Evolutionary conservation across 1,140 invertebrate genomes (phyloP).

Genomic region (Drosophila bipectinata): DNA sequence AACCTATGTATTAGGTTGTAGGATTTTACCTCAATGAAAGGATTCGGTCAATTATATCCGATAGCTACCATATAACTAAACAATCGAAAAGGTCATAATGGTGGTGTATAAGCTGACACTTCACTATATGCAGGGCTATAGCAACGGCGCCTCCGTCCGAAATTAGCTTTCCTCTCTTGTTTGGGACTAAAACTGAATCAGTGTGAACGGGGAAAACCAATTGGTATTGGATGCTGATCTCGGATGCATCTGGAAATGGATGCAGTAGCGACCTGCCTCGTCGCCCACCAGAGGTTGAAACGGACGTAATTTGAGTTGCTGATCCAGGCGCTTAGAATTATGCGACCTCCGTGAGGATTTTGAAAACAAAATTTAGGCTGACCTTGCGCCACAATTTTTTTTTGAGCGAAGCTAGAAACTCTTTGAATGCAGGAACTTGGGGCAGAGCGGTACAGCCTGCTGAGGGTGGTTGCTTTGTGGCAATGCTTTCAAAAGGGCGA

Average conservation of each 20-base stretch:
- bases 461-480: constrained; percentile 17
- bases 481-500: constrained; percentile 70
- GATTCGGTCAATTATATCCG: too few species aligned
- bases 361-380: constrained; percentile 53
- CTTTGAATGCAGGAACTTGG: constrained; percentile 11
- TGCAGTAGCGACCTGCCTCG: background rate
- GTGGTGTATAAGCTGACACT: too few species aligned
- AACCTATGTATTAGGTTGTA: too few species aligned
- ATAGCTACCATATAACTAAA: too few species aligned
- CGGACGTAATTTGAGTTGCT: constrained; percentile 70
- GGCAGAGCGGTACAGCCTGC: background rate
- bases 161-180: too few species aligned
- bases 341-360: constrained; percentile 35
- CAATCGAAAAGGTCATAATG: too few species aligned
- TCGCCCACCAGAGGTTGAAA: constrained; percentile 48
- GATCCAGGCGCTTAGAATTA: constrained; percentile 29
- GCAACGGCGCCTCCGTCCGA: too few species aligned
- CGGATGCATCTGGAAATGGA: constrained; percentile 26
- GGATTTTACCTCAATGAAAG: too few species aligned
- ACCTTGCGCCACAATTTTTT: constrained; percentile 65
- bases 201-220: background rate
- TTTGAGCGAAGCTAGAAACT: constrained; percentile 42
- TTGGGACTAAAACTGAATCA: background rate
- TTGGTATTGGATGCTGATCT: constrained; percentile 10
- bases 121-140: too few species aligned